Conservation (phyloP, 1,140 invertebrate genomes). For the Diachasmimorpha longicaudata region DNA sequence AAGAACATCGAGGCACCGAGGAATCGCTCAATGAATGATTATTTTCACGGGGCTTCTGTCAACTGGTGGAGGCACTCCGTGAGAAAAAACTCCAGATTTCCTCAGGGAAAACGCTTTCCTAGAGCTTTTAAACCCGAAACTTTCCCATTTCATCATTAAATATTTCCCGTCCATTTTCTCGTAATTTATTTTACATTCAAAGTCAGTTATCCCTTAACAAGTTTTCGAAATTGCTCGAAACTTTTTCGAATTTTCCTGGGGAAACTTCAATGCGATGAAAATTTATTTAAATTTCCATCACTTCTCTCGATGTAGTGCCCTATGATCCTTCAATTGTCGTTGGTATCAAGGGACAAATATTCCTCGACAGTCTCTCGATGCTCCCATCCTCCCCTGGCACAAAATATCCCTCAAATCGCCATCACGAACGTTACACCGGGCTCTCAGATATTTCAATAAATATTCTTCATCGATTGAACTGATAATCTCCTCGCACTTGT, state of each 20-base stretch:
- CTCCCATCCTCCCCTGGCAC: neutral
- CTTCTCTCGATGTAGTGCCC: no score
- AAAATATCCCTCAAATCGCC: neutral
- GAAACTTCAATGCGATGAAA: no score
- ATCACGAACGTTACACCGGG: neutral
- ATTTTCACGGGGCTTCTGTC: no score
- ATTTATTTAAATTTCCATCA: no score
- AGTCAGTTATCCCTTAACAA: no score
- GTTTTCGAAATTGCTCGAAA: no score
- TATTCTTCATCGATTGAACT: neutral
- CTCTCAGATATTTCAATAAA: neutral
- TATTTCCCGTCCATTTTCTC: no score
- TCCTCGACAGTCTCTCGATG: neutral
- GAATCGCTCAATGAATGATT: neutral
- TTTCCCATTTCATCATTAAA: slow-evolving; percentile 36
- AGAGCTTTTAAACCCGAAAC: neutral
- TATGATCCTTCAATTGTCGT: no score
- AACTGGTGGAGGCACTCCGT: no score
- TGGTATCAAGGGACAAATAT: neutral
- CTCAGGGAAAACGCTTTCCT: neutral
- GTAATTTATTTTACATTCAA: no score
- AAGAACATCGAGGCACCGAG: neutral
- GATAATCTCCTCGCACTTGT: neutral
- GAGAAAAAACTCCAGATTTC: no score
- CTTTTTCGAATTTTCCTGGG: no score